A percentile compares a stretch with the other conserved stretches of the same genome.
Evolutionary conservation across 2,113 vertebrate genomes (phyloP).

Genomic region (Misgurnus mizolepis): DNA sequence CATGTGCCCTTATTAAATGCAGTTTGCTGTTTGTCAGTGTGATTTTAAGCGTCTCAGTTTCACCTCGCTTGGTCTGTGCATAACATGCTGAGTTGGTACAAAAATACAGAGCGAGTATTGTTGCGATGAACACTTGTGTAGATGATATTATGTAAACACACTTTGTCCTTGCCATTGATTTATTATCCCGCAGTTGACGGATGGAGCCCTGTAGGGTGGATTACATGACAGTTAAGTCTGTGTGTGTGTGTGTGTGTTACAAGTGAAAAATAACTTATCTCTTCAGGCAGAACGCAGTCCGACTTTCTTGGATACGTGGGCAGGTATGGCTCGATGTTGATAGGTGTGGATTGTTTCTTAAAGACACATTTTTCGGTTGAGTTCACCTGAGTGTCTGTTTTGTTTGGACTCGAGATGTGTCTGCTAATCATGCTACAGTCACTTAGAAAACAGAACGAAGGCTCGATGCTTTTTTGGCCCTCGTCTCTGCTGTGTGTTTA

Average conservation of each 20-base stretch:
- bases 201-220: conserved; percentile 42
- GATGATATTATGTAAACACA: conserved; percentile 51
- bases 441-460: conserved; percentile 41
- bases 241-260: conserved; percentile 24
- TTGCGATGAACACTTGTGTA: conserved; percentile 46
- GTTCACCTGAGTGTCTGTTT: conserved; percentile 25
- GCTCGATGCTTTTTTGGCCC: conserved; percentile 36
- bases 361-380: conserved; percentile 18
- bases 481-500: conserved; percentile 1
- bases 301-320: conserved; percentile 1
- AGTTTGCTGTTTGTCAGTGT: background rate
- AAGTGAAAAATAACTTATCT: conserved; percentile 6
- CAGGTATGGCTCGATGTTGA: conserved; percentile 18
- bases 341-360: conserved; percentile 29
- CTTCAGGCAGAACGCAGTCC: background rate
- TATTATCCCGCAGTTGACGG: conserved; percentile 52
- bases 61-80: background rate
- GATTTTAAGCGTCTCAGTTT: background rate
- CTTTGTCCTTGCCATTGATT: conserved; percentile 55
- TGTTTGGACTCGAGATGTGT: conserved; percentile 6
- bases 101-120: conserved; percentile 37
- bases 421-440: conserved; percentile 17
- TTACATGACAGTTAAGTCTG: conserved; percentile 49
- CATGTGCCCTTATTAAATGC: background rate
- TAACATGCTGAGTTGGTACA: conserved; percentile 30